phyloP scores from a whole-genome alignment of 2,888 invertebrate species.

The Punctoribates punctum region DNA sequence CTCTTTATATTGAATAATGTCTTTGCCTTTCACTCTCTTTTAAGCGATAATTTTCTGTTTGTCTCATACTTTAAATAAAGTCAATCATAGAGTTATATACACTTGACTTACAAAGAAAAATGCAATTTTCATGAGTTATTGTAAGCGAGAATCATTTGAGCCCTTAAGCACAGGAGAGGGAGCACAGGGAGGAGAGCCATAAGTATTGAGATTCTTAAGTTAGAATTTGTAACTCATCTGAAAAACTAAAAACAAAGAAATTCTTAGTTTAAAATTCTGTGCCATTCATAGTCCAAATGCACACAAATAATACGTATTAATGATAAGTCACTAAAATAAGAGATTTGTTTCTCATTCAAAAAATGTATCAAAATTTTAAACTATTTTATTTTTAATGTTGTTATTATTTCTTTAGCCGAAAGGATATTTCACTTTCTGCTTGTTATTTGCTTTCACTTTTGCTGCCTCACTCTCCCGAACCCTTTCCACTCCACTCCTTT shows the following conservation, averaged over 20 bases:
- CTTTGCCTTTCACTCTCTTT: neutral
- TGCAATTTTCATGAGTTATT: neutral
- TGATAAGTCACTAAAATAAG: too few species aligned
- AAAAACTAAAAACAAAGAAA: too few species aligned
- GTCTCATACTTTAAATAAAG: neutral
- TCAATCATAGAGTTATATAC: slow-evolving; percentile 6
- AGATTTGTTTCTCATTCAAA: neutral
- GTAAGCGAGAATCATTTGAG: neutral
- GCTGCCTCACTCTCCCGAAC: neutral
- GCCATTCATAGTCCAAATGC: too few species aligned
- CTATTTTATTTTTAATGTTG: neutral
- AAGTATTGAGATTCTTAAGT: neutral
- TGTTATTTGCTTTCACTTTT: neutral
- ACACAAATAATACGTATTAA: too few species aligned
- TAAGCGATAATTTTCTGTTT: neutral
- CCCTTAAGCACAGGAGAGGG: neutral
- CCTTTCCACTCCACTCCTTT: neutral
- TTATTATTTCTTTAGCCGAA: neutral
- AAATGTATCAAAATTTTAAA: neutral
- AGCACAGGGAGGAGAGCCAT: neutral
- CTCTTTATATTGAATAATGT: neutral
- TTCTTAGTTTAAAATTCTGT: too few species aligned
- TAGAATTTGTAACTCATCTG: too few species aligned
- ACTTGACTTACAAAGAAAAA: slow-evolving; percentile 1
- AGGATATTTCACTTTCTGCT: neutral